A percentile compares a stretch with the other conserved stretches of the same genome.
Conservation (phyloP, 2,113 vertebrate species). For the Tor tambroides region DNA sequence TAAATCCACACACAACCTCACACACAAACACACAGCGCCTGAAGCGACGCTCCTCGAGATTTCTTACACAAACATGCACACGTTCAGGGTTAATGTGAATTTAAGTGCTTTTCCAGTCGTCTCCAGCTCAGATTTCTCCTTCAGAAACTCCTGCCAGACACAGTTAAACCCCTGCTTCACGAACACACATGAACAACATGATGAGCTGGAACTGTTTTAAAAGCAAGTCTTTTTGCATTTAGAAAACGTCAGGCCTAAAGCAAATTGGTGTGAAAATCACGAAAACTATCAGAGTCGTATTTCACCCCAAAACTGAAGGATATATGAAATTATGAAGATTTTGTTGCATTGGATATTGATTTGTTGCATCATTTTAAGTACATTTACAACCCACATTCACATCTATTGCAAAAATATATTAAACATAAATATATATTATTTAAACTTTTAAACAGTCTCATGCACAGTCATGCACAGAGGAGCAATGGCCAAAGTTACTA, state of each 20-base stretch:
- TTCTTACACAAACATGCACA: constrained; percentile 5
- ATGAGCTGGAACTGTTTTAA: not conserved
- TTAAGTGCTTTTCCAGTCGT: constrained; percentile 46
- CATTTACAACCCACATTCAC: not conserved
- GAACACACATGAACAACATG: not conserved
- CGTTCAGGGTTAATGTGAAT: not conserved
- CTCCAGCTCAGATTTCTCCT: constrained; percentile 37
- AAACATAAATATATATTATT: not conserved
- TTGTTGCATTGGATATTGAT: not conserved
- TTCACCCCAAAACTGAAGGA: not conserved
- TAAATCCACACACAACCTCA: not conserved
- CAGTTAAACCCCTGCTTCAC: not conserved
- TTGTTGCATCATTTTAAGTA: not conserved
- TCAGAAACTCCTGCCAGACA: constrained; percentile 12
- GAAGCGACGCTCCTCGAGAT: not conserved
- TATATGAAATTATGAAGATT: not conserved
- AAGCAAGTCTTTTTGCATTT: not conserved
- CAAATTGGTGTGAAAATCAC: not conserved
- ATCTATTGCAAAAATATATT: not conserved
- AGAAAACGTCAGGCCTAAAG: not conserved
- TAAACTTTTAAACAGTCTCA: not conserved
- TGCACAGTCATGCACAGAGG: too few relatives aligned
- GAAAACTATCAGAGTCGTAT: too few relatives aligned
- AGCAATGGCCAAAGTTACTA: too few relatives aligned
- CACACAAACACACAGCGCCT: not conserved